phyloP scores from a whole-genome alignment of 1,140 invertebrate genomes.

The Rhyacophila brunnea region DNA sequence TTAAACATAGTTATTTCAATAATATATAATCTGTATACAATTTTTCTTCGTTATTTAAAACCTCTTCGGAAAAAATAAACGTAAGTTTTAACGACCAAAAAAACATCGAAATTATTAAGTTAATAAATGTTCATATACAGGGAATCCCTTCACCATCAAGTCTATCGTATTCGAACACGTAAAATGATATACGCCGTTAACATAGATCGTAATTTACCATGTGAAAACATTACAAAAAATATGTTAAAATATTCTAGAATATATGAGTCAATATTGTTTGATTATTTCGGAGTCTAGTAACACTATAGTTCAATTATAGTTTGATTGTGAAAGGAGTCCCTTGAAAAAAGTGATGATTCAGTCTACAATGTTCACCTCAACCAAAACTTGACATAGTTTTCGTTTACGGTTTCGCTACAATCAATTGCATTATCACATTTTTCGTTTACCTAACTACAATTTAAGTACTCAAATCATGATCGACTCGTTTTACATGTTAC shows the following conservation, averaged over 20 bases:
- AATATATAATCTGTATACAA: conserved; percentile 28
- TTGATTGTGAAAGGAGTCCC: background rate
- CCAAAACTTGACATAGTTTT: background rate
- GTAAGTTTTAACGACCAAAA: background rate
- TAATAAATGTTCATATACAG: background rate
- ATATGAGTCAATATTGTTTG: no score
- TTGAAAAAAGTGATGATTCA: background rate
- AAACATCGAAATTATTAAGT: background rate
- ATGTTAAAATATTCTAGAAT: no score
- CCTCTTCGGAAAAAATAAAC: conserved; percentile 10
- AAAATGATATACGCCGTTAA: no score
- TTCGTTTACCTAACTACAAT: conserved; percentile 35
- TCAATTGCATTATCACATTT: conserved; percentile 36
- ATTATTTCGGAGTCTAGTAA: no score
- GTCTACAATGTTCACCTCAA: background rate
- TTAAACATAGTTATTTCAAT: conserved; percentile 26
- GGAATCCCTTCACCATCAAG: background rate
- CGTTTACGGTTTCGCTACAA: conserved; percentile 27
- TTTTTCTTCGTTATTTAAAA: conserved; percentile 15
- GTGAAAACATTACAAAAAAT: no score
- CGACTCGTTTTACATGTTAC: background rate
- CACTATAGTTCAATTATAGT: no score
- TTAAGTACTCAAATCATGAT: conserved; percentile 33
- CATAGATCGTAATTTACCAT: no score
- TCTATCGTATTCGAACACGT: no score